Base-by-base conservation (phyloP, 1,140 invertebrate species). In the Calosoma granatense region DNA sequence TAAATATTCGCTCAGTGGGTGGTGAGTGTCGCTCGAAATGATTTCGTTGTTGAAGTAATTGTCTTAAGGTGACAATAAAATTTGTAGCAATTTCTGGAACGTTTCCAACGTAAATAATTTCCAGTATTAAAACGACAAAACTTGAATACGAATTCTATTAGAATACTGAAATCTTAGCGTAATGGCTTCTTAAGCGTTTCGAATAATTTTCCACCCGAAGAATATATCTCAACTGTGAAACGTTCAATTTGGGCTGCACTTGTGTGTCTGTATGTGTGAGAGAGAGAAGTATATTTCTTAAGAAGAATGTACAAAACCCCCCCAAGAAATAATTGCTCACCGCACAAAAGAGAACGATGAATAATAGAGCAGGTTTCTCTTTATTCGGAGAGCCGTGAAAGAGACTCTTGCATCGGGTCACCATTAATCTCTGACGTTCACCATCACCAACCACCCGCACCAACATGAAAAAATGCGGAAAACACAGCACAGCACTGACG, bases 131-230 rank as follows among this genome's bases (percentile, higher is more conserved):
- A 47, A 47, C 6, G 41, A 47, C 41, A 47, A 47, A 47, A 47
- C 41, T 47, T 47, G 41, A 47, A 47, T 11, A 47, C 41, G 41
- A 12, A 12, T 47, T 11, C 6, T 47, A 47, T 47, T 47, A 47
- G 17, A 47, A 12, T 17, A 6, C 26, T 36, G 26, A 36, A 36
- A 36, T 36, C 26, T 36, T 36, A 36, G n/a, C 41, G 15, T 47
- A 47, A 47, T 47, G 41, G 17, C 41, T 47, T 47, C 41, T 47
- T 47, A 47, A 47, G 41, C 41, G 41, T 47, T 47, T 47, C 41
- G 41, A 47, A 47, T 47, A 47, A 47, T 47, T 47, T 47, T 47
- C 41, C 6, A 6, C 6, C 9, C 41, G 17, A 11, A 6, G 41
- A 47, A 47, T 47, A 47, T 12, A 17, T 47, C 41, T 47, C 41